Evolutionary conservation across 2,113 vertebrate genomes (phyloP).

Genomic region (Tiliqua scincoides): DNA sequence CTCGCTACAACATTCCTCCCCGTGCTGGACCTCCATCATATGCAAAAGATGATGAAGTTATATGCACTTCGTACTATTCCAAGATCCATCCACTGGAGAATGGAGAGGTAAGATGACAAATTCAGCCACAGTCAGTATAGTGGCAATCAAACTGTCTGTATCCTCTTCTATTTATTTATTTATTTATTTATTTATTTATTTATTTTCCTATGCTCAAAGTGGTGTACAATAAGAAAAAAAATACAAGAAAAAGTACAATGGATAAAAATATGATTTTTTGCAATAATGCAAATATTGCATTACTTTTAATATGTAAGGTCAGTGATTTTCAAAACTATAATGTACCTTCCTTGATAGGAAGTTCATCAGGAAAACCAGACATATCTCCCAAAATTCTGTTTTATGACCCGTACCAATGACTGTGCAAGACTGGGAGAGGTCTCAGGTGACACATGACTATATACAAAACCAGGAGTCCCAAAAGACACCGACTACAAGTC

Average conservation of each 20-base stretch:
- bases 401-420: neutral
- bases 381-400: neutral
- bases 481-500: neutral
- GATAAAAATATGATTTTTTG: too few species aligned
- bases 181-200: neutral
- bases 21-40: slow-evolving; percentile 90
- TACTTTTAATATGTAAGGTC: neutral
- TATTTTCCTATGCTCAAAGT: too few species aligned
- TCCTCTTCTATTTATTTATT: neutral
- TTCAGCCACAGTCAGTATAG: neutral
- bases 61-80: slow-evolving; percentile 97
- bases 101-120: slow-evolving; percentile 89
- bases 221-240: too few species aligned
- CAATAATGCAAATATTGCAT: too few species aligned
- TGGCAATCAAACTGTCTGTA: neutral
- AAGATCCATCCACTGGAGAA: slow-evolving; percentile 97
- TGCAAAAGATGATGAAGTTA: slow-evolving; percentile 91
- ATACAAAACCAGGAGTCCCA: neutral
- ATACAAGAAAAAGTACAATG: too few species aligned
- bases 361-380: neutral
- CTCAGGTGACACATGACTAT: neutral
- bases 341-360: neutral
- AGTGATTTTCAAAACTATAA: neutral
- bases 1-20: slow-evolving; percentile 88
- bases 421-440: too few species aligned